These are phyloP conservation scores for Spicauda simplicius DNA, from an alignment of 2,888 invertebrate genomes.

Conservation along the genomic window DNA sequence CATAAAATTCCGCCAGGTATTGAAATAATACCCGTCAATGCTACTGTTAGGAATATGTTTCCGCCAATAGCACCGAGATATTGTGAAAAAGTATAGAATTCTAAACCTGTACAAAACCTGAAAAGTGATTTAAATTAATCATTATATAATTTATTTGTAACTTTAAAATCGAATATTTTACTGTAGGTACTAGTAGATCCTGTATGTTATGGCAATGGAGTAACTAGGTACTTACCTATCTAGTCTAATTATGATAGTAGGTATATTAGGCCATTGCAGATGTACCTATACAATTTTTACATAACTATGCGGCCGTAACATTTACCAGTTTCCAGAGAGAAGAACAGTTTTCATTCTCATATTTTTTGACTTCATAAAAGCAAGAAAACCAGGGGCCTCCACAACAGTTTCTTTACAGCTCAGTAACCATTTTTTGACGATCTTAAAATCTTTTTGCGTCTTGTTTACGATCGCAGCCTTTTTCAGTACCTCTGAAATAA, in stretches of 20 bases:
- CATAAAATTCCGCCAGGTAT: slow-evolving; percentile 82
- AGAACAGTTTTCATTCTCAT: slow-evolving; percentile 78
- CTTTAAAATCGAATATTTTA: too few species aligned
- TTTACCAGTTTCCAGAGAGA: slow-evolving; percentile 84
- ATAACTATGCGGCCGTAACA: not conserved
- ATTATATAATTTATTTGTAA: too few species aligned
- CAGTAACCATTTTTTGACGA: slow-evolving; percentile 50
- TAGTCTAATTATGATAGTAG: too few species aligned
- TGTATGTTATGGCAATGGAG: too few species aligned
- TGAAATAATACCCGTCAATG: slow-evolving; percentile 81
- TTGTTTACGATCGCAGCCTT: slow-evolving; percentile 61
- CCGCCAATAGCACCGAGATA: slow-evolving; percentile 82
- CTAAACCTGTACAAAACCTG: slow-evolving; percentile 85
- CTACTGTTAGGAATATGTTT: slow-evolving; percentile 82
- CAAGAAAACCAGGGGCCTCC: slow-evolving; percentile 61
- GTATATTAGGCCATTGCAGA: too few species aligned
- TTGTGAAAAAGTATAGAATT: slow-evolving; percentile 86
- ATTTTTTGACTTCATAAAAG: slow-evolving; percentile 76
- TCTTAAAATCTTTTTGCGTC: slow-evolving; percentile 48
- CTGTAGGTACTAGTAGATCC: too few species aligned
- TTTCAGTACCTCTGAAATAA: slow-evolving; percentile 58
- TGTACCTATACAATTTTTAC: too few species aligned
- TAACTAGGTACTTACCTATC: too few species aligned
- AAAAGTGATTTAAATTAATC: too few species aligned
- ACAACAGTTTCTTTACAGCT: slow-evolving; percentile 44